Conservation (phyloP, 2,888 invertebrate species). For the Chelonus formosanus region DNA sequence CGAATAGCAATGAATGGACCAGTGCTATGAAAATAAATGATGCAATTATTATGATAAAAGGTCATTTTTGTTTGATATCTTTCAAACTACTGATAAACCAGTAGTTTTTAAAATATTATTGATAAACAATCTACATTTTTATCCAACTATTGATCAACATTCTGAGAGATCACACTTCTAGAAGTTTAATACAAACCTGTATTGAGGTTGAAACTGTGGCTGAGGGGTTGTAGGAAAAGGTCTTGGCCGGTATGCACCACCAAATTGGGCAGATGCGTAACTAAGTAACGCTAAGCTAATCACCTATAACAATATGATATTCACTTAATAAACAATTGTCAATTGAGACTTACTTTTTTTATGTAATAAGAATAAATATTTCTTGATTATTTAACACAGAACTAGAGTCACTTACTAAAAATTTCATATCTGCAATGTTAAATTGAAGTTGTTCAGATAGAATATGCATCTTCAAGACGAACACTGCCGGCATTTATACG, state of each 20-base stretch:
- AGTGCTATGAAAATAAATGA: constrained; percentile 3
- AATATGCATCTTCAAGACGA: constrained; percentile 55
- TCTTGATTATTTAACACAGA: background rate
- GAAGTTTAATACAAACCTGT: constrained; percentile 2
- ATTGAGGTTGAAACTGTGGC: constrained; percentile 41
- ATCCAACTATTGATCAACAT: too few relatives aligned
- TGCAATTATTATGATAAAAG: too few relatives aligned
- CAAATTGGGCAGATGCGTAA: constrained; percentile 54
- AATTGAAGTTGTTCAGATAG: constrained; percentile 53
- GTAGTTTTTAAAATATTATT: constrained; percentile 26
- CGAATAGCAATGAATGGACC: constrained; percentile 55
- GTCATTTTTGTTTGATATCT: too few relatives aligned
- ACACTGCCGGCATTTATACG: constrained; percentile 58
- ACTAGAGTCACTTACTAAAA: constrained; percentile 55
- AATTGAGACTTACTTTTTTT: constrained; percentile 19
- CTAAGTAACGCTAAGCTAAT: constrained; percentile 49
- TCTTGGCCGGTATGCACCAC: constrained; percentile 47
- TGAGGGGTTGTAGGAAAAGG: constrained; percentile 45
- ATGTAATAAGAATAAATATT: background rate
- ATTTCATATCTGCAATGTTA: constrained; percentile 49
- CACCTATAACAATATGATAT: constrained; percentile 51
- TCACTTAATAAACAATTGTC: constrained; percentile 25
- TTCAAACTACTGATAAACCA: too few relatives aligned
- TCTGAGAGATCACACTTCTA: too few relatives aligned
- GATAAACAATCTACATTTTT: constrained; percentile 8